Evolutionary conservation across 2,797 vertebrate genomes (phyloP).

Genomic region (Phrynocephalus vlangalii): DNA sequence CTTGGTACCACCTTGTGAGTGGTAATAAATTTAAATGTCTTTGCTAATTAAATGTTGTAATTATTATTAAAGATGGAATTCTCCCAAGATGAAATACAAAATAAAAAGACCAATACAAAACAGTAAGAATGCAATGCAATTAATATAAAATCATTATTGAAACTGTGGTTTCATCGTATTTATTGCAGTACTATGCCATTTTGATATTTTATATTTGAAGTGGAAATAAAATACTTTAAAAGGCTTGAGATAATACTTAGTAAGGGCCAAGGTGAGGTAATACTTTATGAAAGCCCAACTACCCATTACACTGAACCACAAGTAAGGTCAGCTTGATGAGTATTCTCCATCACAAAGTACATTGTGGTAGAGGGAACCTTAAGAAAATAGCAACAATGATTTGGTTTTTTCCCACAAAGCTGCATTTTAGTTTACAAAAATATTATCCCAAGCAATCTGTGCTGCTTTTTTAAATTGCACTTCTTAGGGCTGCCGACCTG

Average conservation of each 20-base stretch:
- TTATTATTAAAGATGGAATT: no score
- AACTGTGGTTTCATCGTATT: constrained; percentile 39
- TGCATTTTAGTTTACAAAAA: constrained; percentile 31
- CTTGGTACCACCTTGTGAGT: no score
- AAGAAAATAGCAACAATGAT: constrained; percentile 20
- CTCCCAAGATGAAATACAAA: no score
- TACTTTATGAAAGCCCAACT: neutral
- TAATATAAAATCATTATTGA: constrained; percentile 16
- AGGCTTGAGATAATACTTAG: no score
- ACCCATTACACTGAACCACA: neutral
- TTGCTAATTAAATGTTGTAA: no score
- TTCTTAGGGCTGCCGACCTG: neutral
- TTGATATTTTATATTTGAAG: constrained; percentile 8
- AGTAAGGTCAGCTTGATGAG: neutral
- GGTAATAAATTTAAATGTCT: no score
- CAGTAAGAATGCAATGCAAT: neutral
- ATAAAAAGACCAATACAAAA: neutral
- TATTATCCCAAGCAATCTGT: constrained; percentile 40
- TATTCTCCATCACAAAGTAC: neutral
- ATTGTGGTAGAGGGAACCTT: neutral
- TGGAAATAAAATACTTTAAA: constrained; percentile 6
- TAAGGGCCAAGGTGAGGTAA: neutral
- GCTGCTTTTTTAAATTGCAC: neutral
- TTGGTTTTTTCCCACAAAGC: neutral
- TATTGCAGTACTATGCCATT: constrained; percentile 23